Evolutionary conservation across 2,888 invertebrate genomes (phyloP).

Genomic region (Eupithecia subumbrata): DNA sequence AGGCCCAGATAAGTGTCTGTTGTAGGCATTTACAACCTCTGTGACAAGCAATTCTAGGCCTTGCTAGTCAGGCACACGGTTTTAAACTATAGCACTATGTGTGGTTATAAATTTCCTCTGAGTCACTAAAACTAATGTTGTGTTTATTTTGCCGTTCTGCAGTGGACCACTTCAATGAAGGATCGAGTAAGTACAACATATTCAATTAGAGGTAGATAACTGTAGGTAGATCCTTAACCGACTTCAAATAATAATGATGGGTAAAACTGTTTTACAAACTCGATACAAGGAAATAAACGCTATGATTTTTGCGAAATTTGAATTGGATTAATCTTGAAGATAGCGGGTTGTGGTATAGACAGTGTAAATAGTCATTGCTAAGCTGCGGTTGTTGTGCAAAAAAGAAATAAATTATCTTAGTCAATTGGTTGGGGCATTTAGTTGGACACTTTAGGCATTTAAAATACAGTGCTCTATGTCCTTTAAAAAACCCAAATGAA

Average conservation of each 20-base stretch:
- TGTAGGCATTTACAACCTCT: conserved; percentile 12
- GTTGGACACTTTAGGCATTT: no score
- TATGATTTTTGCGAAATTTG: background rate
- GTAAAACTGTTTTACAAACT: background rate
- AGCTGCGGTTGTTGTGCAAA: background rate
- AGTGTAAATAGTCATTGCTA: background rate
- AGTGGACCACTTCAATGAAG: conserved; percentile 91
- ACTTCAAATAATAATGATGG: background rate
- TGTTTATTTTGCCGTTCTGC: conserved; percentile 73
- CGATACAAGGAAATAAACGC: background rate
- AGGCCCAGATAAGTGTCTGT: background rate
- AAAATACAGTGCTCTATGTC: background rate
- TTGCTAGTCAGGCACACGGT: conserved; percentile 20
- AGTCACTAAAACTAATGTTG: conserved; percentile 66
- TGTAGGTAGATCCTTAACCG: background rate
- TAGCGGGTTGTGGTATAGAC: background rate
- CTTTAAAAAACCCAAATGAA: background rate
- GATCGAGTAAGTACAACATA: conserved; percentile 85
- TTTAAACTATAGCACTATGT: conserved; percentile 40
- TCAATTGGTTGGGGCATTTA: no score
- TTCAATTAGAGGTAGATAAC: background rate
- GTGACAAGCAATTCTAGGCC: conserved; percentile 26
- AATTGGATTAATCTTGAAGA: background rate
- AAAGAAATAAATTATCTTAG: no score
- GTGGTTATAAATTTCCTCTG: conserved; percentile 44